phyloP scores from a whole-genome alignment of 2,797 vertebrate genomes.

The Zalophus californianus region DNA sequence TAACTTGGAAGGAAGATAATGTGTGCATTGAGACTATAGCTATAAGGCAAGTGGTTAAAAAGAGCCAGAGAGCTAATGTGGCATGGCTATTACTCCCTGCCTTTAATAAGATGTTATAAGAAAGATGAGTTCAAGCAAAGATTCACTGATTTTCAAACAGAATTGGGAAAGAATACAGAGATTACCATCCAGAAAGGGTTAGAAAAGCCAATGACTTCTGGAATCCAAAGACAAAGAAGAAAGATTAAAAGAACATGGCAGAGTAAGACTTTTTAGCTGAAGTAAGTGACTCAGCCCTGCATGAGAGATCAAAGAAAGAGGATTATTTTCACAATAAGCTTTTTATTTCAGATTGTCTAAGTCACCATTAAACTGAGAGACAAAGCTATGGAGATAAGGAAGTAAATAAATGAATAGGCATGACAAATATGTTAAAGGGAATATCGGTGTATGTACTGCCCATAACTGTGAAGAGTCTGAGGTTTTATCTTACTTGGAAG shows the following conservation, averaged over 20 bases:
- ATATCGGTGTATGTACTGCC: background rate
- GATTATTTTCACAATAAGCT: background rate
- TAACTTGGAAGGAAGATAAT: background rate
- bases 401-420: background rate
- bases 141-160: background rate
- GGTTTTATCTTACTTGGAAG: background rate
- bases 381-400: background rate
- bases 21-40: background rate
- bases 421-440: background rate
- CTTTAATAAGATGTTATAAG: background rate
- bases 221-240: background rate
- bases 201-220: background rate
- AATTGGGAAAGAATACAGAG: background rate
- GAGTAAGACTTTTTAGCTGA: background rate
- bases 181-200: background rate
- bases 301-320: background rate
- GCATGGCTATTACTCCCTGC: background rate
- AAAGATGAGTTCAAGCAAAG: background rate
- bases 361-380: background rate
- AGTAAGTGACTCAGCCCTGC: background rate
- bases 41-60: background rate
- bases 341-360: background rate
- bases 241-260: background rate
- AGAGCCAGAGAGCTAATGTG: background rate
- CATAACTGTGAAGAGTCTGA: background rate